Evolutionary conservation across 53 echinoderm and acorn worm genomes (phyloP), one percentile per base, ranked within the genome.

Genomic region (Luidia sarsii): DNA sequence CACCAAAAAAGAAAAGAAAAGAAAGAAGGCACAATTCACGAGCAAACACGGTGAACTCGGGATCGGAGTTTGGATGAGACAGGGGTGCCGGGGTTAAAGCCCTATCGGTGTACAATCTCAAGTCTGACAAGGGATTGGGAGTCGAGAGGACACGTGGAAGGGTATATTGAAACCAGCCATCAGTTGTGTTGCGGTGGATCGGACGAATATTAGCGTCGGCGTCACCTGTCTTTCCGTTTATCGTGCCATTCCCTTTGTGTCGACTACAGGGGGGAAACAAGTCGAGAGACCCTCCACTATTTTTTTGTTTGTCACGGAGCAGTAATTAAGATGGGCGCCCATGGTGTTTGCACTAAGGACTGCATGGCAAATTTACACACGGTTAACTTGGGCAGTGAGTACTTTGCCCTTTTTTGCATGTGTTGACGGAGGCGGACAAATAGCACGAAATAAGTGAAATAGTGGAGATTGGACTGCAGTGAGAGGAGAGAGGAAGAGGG

Each of bases 321-420:
- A 50, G 51, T 70, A 25, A 72, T 75, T 59, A 60, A 59, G 60
- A 45, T 45, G 41, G 61, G n/a, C n/a, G n/a, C n/a, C 39, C 77
- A 18, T n/a, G 29, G 32, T 77, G 61, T 77, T 77, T 77, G 77
- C 77, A 61, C 34, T 77, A 48, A 59, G 31, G 46, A 61, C 59
- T 43, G 45, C 48, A 77, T 61, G 77, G 48, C 28, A 77, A 77
- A 77, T 77, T 77, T 77, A 77, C 77, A 61, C 77, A 77, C 61
- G 77, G 60, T 77, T 77, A 77, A 61, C 77, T 77, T 77, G 60
- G 29, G 48, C 46, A 23, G 77, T 28, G 60, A 77, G 77, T 77
- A 61, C 77, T 77, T 77, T 77, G 77, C 77, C 77, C 77, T 61
- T 33, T 46, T 22, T 33, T 20, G 54, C 35, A 52, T 19, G 11